Conservation (phyloP, 2,113 vertebrate genomes). For the Ochotona princeps region DNA sequence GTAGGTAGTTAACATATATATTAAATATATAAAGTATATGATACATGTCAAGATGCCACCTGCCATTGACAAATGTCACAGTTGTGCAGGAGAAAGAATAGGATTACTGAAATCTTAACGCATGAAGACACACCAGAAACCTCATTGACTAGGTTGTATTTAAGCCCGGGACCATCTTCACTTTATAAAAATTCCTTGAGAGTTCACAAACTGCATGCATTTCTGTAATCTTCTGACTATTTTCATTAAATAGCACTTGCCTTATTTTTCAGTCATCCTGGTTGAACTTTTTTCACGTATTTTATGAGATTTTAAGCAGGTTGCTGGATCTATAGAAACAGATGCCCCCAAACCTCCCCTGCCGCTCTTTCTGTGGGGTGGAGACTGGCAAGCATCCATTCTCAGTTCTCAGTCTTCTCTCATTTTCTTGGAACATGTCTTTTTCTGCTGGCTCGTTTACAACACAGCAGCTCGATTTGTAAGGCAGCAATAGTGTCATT, state of each 20-base stretch:
- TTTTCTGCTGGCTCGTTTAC: not conserved
- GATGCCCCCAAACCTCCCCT: too few relatives aligned
- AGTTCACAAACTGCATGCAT: not conserved
- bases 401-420: not conserved
- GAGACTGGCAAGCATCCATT: not conserved
- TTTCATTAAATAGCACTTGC: not conserved
- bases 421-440: not conserved
- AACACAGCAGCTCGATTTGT: not conserved
- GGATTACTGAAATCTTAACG: not conserved
- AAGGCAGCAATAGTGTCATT: not conserved
- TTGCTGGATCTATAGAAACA: not conserved
- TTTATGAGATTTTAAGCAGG: not conserved
- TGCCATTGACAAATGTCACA: not conserved
- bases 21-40: not conserved
- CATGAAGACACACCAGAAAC: not conserved
- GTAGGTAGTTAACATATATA: not conserved
- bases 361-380: not conserved
- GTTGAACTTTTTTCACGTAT: not conserved
- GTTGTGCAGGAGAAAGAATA: not conserved
- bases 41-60: not conserved
- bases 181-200: not conserved
- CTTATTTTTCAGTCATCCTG: not conserved
- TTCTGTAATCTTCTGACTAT: not conserved
- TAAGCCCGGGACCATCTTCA: not conserved
- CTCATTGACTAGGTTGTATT: not conserved